phyloP scores from a whole-genome alignment of 2,113 vertebrate genomes.

The Notothenia coriiceps region DNA sequence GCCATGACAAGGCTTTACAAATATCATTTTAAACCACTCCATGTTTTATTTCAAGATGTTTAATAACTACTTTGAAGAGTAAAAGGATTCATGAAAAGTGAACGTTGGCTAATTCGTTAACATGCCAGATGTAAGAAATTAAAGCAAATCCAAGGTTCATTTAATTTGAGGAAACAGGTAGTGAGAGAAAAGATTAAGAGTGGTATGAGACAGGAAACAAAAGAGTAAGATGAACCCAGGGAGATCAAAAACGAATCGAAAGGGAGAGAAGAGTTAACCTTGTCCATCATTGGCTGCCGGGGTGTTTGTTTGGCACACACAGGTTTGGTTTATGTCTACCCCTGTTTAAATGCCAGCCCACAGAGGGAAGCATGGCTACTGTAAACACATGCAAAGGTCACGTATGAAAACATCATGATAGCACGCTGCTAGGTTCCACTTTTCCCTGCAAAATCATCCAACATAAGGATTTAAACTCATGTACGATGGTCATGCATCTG shows the following conservation, averaged over 20 bases:
- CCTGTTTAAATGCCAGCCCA: conserved; percentile 61
- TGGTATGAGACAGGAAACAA: too few relatives aligned
- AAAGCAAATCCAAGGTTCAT: too few relatives aligned
- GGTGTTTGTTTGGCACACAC: conserved; percentile 72
- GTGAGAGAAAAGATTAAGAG: too few relatives aligned
- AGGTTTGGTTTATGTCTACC: conserved; percentile 49
- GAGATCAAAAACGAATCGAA: too few relatives aligned
- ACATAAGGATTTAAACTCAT: too few relatives aligned
- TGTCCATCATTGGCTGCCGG: conserved; percentile 19
- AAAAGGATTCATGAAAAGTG: neutral
- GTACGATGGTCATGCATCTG: neutral
- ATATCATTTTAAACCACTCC: neutral
- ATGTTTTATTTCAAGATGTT: neutral
- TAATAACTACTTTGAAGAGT: neutral
- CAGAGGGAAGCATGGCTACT: conserved; percentile 45
- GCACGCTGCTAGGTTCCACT: neutral
- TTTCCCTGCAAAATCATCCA: neutral
- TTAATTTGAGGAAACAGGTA: too few relatives aligned
- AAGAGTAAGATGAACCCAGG: too few relatives aligned
- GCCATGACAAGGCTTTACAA: too few relatives aligned
- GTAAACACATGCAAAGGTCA: conserved; percentile 58
- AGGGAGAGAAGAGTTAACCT: conserved; percentile 3
- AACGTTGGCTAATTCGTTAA: too few relatives aligned
- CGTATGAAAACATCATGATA: neutral
- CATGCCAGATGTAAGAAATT: too few relatives aligned